Percentiles rank a stretch among this genome's conserved stretches.
Evolutionary conservation across 2,888 invertebrate species (phyloP).

Genomic region (Sinodicranocentrus sp.): DNA sequence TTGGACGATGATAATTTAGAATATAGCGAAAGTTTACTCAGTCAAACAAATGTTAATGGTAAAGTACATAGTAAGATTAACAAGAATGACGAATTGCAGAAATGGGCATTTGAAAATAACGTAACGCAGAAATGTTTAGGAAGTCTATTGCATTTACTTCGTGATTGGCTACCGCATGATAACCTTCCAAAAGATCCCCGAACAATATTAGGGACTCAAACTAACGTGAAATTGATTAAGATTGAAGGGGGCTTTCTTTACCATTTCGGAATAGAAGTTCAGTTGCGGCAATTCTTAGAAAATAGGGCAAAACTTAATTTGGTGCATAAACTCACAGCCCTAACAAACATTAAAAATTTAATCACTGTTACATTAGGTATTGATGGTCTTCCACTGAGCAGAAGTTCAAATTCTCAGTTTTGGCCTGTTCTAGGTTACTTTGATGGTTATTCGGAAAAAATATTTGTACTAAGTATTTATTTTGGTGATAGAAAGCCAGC

Average conservation of each 20-base stretch:
- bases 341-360: too few relatives aligned
- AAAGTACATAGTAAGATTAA: background rate
- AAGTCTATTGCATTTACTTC: background rate
- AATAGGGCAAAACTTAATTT: too few relatives aligned
- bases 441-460: constrained; percentile 10
- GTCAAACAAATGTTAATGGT: background rate
- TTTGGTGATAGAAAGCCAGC: constrained; percentile 10
- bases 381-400: constrained; percentile 58
- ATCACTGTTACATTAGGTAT: constrained; percentile 25
- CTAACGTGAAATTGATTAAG: background rate
- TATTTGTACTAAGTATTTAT: constrained; percentile 33
- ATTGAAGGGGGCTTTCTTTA: background rate
- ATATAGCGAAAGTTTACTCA: too few relatives aligned
- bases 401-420: constrained; percentile 47
- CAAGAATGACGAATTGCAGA: background rate
- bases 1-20: too few relatives aligned
- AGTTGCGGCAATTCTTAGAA: too few relatives aligned
- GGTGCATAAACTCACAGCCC: too few relatives aligned
- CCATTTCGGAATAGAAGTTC: background rate
- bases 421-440: constrained; percentile 56
- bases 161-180: background rate
- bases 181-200: background rate
- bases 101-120: background rate
- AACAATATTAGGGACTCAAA: background rate
- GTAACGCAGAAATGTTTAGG: background rate